Conservation (phyloP, 2,113 vertebrate species). For the Labrus mixtus region DNA sequence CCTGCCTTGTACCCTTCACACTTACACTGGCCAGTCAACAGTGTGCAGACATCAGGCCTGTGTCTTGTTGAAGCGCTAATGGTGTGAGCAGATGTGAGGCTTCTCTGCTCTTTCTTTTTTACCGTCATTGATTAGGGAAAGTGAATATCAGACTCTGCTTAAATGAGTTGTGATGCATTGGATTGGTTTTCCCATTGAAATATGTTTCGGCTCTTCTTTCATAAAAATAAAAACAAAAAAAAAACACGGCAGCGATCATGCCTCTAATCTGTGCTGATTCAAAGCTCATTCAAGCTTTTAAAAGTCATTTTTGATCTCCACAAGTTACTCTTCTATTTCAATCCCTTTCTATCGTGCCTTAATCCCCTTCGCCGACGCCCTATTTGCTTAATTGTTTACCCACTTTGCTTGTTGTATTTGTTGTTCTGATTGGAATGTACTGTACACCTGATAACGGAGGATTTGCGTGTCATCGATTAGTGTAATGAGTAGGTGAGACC, state of each 20-base stretch:
- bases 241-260: neutral
- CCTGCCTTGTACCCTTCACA: neutral
- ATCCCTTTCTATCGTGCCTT: constrained; percentile 2
- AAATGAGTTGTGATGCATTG: neutral
- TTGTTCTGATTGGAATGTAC: neutral
- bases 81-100: neutral
- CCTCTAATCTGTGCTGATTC: neutral
- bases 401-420: constrained; percentile 6
- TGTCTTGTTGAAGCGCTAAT: neutral
- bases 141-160: neutral
- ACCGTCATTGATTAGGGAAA: neutral
- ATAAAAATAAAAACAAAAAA: constrained; percentile 2
- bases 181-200: neutral
- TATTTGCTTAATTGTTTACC: constrained; percentile 37
- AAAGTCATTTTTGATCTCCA: neutral
- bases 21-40: neutral
- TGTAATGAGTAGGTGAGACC: constrained; percentile 41
- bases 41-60: neutral
- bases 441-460: constrained; percentile 1
- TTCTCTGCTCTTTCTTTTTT: neutral
- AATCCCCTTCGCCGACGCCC: constrained; percentile 1
- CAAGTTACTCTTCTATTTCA: constrained; percentile 7
- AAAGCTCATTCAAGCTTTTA: neutral
- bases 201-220: constrained; percentile 5
- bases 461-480: constrained; percentile 62